Evolutionary conservation across 2,888 invertebrate species (phyloP), one percentile per base, ranked within the genome.

Genomic region (Pilophorus perplexus): DNA sequence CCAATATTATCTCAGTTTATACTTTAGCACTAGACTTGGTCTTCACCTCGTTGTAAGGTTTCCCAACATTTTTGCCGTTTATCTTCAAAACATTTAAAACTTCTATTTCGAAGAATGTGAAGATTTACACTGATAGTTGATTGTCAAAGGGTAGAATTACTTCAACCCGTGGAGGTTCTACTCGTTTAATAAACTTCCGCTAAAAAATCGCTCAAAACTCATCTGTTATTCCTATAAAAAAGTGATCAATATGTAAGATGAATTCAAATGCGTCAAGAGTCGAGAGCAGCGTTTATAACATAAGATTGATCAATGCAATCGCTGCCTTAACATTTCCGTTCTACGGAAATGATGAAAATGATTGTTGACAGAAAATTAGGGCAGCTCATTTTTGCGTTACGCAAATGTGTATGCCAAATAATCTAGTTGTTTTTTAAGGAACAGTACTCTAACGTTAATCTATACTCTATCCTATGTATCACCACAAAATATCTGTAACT

Each of bases 31-130:
- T 55, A 55, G 18, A n/a, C 37, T 55, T 55, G 55, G 55, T 55
- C 55, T 38, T 37, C 55, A 55, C 55, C 55, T 55, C 55, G 55
- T 55, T 55, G 55, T 55, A 37, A 55, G 55, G 55, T 55, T 37
- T 55, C 46, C 46, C 3, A 22, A n/a, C n/a, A n/a, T n/a, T n/a
- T 46, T 46, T 46, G 23, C 14, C 12, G n/a, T 23, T 46, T 8
- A 38, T 38, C 3, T 14, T 44, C 12, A 20, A 25, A 25, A 25
- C 25, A 3, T 20, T n/a, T 46, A 22, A 23, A n/a, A 25, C 23
- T 44, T 44, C 25, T n/a, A 23, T 38, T 6, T 14, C 14, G 12
- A 12, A 42, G 20, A 16, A 14, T 46, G 46, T 25, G 46, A 46
- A 25, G n/a, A 42, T 20, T 18, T 42, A 46, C 23, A 12, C 12